Base-by-base conservation (phyloP, 2,888 invertebrate species). In the Papilio elwesi region DNA sequence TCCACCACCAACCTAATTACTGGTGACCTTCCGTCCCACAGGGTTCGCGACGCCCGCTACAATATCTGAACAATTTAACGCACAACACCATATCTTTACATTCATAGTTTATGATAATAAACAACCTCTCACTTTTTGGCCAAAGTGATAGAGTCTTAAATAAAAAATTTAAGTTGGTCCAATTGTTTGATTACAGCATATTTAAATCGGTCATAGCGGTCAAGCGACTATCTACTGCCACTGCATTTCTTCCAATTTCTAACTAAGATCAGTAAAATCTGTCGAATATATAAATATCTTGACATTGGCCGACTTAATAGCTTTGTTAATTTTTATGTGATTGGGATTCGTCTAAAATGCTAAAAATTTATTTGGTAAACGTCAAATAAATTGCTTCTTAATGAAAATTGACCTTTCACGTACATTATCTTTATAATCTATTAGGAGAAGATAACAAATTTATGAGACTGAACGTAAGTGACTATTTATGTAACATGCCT, bases 1-100 rank as follows among this genome's bases (percentile, higher is more conserved):
- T 80, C 82, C 79, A 80, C 78, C 79, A 84, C 84, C 88, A 88
- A 89, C 84, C 86, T 89, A 88, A 90, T 89, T 90, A 90, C 85
- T 82, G 78, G 78, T 87, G 86, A 89, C 88, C 89, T 88, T 87
- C 82, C 65, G 63, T 89, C 86, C 82, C 64, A 62, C 74, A 80
- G 85, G 89, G 85, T 74, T 90, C 80, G 36, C 59, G 16, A 53
- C 13, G 15, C 13, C 36, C 43, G 43, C 43, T 43, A 62, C n/a
- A 62, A 62, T 15, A 7, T 26, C 26, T 6, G 9, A 43, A 43
- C 43, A 43, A 5, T 55, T 49, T 10, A 49, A 49, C 11, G 49
- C 10, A 49, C 12, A 43, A 43, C 7, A 43, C 43, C 0, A 43
- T 49, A 49, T 12, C 49, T 49, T 49, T 10, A 49, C 0, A 6